Percentiles rank a stretch among this genome's conserved stretches.
These are phyloP conservation scores for Zaprionus ghesquierei DNA, from an alignment of 1,140 invertebrate species.

Conservation along the genomic window DNA sequence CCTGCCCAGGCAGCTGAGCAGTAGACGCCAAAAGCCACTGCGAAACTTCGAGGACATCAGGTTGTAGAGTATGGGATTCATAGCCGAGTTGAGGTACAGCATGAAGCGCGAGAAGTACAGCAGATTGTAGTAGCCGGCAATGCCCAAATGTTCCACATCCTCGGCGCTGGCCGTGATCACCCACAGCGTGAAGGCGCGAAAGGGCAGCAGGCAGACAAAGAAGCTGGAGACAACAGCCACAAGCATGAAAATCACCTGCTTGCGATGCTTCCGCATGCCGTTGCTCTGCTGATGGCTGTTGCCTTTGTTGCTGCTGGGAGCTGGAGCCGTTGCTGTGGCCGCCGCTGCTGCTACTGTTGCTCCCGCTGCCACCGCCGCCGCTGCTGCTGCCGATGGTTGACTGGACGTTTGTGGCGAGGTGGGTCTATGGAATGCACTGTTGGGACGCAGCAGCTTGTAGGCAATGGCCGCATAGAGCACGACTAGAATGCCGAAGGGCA, in stretches of 20 bases:
- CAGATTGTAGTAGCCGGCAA: slow-evolving; percentile 93
- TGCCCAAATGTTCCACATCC: slow-evolving; percentile 86
- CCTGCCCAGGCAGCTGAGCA: slow-evolving; percentile 63
- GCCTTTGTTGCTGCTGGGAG: slow-evolving; percentile 46
- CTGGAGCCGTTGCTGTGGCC: too few relatives aligned
- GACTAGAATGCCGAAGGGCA: slow-evolving; percentile 91
- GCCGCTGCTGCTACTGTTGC: not conserved
- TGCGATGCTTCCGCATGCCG: slow-evolving; percentile 85
- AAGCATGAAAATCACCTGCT: slow-evolving; percentile 93
- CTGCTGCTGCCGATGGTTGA: slow-evolving; percentile 15
- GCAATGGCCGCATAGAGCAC: slow-evolving; percentile 93
- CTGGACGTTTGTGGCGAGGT: slow-evolving; percentile 81
- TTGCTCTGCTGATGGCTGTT: slow-evolving; percentile 75
- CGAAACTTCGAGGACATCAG: slow-evolving; percentile 95
- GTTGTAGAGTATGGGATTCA: slow-evolving; percentile 95
- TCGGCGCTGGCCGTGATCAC: slow-evolving; percentile 89
- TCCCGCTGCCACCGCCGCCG: not conserved
- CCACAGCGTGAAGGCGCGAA: slow-evolving; percentile 92
- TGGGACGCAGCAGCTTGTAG: slow-evolving; percentile 86
- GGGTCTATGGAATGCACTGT: slow-evolving; percentile 77
- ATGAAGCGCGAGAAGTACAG: slow-evolving; percentile 93
- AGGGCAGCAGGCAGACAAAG: slow-evolving; percentile 94
- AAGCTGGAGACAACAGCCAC: slow-evolving; percentile 94
- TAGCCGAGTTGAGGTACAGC: slow-evolving; percentile 94
- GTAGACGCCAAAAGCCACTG: slow-evolving; percentile 87